Percentiles rank a stretch among this genome's conserved stretches.
phyloP scores from a whole-genome alignment of 2,888 invertebrate genomes.

The Pelosia muscerda region DNA sequence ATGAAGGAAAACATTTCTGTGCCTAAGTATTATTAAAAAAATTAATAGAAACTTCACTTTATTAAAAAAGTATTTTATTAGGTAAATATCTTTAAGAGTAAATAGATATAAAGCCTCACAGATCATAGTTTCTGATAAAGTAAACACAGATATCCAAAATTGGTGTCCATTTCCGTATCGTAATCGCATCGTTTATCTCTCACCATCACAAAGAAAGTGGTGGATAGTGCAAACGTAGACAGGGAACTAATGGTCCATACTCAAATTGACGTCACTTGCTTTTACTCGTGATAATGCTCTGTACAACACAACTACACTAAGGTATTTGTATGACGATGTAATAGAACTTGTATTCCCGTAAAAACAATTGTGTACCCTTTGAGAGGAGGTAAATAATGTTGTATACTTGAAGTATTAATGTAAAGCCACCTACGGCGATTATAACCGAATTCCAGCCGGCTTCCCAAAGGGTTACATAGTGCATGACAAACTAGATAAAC shows the following conservation, averaged over 20 bases:
- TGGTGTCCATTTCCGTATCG: slow-evolving; percentile 64
- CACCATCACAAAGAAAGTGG: slow-evolving; percentile 67
- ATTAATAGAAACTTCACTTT: too few relatives aligned
- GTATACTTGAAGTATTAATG: too few relatives aligned
- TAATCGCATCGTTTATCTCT: slow-evolving; percentile 71
- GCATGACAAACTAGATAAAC: too few relatives aligned
- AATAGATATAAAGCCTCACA: slow-evolving; percentile 12
- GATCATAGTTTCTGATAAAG: slow-evolving; percentile 28
- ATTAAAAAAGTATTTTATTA: too few relatives aligned
- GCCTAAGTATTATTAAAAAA: too few relatives aligned
- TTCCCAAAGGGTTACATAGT: too few relatives aligned
- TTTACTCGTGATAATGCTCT: slow-evolving; percentile 57
- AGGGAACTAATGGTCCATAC: slow-evolving; percentile 68
- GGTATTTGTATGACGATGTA: not conserved
- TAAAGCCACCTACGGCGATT: too few relatives aligned
- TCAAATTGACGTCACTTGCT: slow-evolving; percentile 58
- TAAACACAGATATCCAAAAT: slow-evolving; percentile 48
- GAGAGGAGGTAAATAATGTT: too few relatives aligned
- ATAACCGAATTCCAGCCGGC: too few relatives aligned
- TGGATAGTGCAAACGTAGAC: slow-evolving; percentile 57
- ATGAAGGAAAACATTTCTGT: too few relatives aligned
- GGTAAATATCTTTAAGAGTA: too few relatives aligned
- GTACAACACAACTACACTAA: slow-evolving; percentile 28
- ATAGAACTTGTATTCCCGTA: not conserved
- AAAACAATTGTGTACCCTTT: not conserved